Base-by-base conservation (phyloP, 2,888 invertebrate genomes). In the Sphaerophoria taeniata region DNA sequence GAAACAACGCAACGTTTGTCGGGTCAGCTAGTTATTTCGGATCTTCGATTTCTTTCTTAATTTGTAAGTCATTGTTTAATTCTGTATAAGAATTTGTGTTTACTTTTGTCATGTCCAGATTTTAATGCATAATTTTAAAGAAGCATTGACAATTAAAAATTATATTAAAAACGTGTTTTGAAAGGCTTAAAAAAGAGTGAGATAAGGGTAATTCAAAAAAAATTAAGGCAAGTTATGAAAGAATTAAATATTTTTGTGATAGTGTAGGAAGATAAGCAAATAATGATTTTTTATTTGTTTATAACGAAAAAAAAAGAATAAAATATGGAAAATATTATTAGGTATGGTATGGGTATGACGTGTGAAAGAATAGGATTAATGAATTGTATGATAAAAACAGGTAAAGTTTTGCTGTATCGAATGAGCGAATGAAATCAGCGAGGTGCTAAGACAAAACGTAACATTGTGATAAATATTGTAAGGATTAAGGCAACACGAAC, bases 361-460 rank as follows among this genome's bases (percentile, higher is more conserved):
- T 24, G 24, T 24, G 24, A 88, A 77, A 85, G 78, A 79, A 69
- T 61, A 82, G 69, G 78, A 73, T 55, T 79, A 73, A 81, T 85
- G 81, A 60, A 34, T 70, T 76, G 73, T 60, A 78, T 79, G 70
- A 72, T 79, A 55, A 61, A 61, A 61, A 31, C 58, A 85, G 73
- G 73, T 73, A 76, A 76, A 76, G 85, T 88, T 87, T 83, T 55
- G 75, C 84, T 86, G 43, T 43, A 43, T 72, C 83, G 80, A 69
- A 70, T 75, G 87, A 87, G 85, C 83, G 77, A 82, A 85, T 78
- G 87, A 79, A 88, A 87, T 86, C 76, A 56, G 87, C 82, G 87
- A 90, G 92, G 92, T 92, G 92, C 92, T 92, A 92, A 89, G 89
- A 90, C 91, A 91, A 91, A 92, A 90, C 90, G 92, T 90, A 92